A percentile compares a stretch with the other conserved stretches of the same genome.
These are phyloP conservation scores for Ctenosaura bakeri DNA, from an alignment of 2,797 vertebrate species.

Conservation along the genomic window DNA sequence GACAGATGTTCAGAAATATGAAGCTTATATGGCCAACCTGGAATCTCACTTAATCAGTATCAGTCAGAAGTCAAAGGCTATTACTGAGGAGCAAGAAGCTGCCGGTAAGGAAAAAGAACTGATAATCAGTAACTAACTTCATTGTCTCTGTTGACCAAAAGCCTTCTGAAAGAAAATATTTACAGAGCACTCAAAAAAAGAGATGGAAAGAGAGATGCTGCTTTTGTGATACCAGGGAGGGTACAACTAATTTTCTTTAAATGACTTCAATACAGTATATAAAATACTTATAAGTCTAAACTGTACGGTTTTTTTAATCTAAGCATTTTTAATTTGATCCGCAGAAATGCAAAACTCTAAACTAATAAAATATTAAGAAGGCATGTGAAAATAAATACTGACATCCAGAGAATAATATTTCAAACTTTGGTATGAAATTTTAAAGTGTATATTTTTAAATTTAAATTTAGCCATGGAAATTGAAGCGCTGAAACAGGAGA, in stretches of 20 bases:
- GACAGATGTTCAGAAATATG: conserved; percentile 90
- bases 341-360: neutral
- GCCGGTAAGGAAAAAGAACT: conserved; percentile 80
- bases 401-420: neutral
- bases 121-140: neutral
- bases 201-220: neutral
- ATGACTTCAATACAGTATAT: neutral
- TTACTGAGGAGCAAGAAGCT: conserved; percentile 86
- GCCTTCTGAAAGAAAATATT: conserved; percentile 1
- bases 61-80: conserved; percentile 83
- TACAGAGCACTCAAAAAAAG: neutral
- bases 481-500: conserved; percentile 89
- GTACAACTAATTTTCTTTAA: neutral
- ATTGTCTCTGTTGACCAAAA: neutral
- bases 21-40: conserved; percentile 86
- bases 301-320: neutral
- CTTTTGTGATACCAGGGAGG: neutral
- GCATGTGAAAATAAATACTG: neutral
- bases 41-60: conserved; percentile 86
- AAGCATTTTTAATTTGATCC: conserved; percentile 5
- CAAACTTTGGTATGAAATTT: neutral
- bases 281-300: neutral
- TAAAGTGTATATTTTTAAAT: conserved; percentile 41
- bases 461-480: conserved; percentile 84
- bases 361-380: neutral